Evolutionary conservation across 2,888 invertebrate genomes (phyloP), one percentile per base, ranked within the genome.

Genomic region (Zygogramma bicolorata): DNA sequence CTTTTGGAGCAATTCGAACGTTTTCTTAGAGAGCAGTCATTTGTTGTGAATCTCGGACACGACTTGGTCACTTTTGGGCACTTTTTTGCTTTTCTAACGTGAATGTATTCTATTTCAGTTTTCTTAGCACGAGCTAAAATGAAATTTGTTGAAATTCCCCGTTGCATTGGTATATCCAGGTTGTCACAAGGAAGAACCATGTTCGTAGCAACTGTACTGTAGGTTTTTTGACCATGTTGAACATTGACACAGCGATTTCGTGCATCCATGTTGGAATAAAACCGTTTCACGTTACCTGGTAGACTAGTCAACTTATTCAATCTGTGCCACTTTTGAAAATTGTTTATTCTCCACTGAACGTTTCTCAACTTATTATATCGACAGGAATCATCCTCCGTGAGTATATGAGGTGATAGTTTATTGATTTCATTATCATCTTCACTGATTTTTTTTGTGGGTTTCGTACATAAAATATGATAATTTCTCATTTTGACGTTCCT

Each of bases 291-390:
- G 18, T n/a, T 13, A 53, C 40, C 22, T 20, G 59, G 60, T 2
- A 65, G n/a, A 8, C 62, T 58, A 29, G 18, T 60, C 20, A 68
- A 20, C 10, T 73, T 70, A 25, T 77, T 76, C 8, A 79, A 29
- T 13, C 69, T 46, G n/a, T 75, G 70, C 70, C 75, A 74, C 27
- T 75, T 79, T 42, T 75, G 71, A 59, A 74, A 75, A 49, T 77
- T 75, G 22, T 78, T 68, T 4, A 76, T 68, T 61, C 70, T 77
- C 76, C 75, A 75, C 25, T 71, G 75, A 25, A 73, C 65, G 8
- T 77, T 75, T 42, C 73, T 60, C 2, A 79, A 38, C 27, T 74
- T 75, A 13, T 59, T 29, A 13, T 66, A 38, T 20, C 75, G 69
- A 7, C 66, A 70, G 1, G 66, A 27, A 10, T 78, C 76, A 34